Base-by-base conservation (phyloP, 2,797 vertebrate genomes). In the Denticeps clupeoides region DNA sequence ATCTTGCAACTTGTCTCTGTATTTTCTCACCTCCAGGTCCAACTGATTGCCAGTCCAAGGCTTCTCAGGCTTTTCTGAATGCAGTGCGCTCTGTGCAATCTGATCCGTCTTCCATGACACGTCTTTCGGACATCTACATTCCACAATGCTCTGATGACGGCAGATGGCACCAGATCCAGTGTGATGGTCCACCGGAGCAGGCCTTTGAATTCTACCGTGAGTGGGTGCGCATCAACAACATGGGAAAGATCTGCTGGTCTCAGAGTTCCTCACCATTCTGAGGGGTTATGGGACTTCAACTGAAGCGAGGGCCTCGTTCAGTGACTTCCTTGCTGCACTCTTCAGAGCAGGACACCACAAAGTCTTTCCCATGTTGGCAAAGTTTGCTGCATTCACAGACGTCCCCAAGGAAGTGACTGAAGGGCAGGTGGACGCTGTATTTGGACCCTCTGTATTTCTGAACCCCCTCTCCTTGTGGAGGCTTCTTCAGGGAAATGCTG, bases 391-490 rank as follows among this genome's bases (percentile, higher is more conserved):
- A 15, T 67, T 86, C 5, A 4, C 42, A 13, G 74, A 77, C 15
- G 47, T 89, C 31, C 84, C 87, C 2, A 49, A 35, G 23, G 65
- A 71, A 0, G 38, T 75, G 4, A 42, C 87, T 62, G 49, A 71
- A 19, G 82, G 82, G 40, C 73, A 72, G 1, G 1, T 6, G 8
- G 63, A 63, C 13, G 28, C 8, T 7, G 7, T 58, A 0, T 55
- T 54, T 2, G 66, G 63, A 13, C 64, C 64, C 46, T 83, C 81
- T 3, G 2, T 81, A 49, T 61, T 88, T 16, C 66, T 89, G 53
- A 72, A 87, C 15, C 87, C 87, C 0, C 77, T 78, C n/a, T 28
- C 12, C 0, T 72, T 89, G 27, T 90, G 87, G 88, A 73, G 72
- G 57, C 65, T 89, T 24, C 66, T 90, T 21, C 75, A 43, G 18